Conservation (phyloP, 1,140 invertebrate genomes). For the Dolichoris vasculosae region DNA sequence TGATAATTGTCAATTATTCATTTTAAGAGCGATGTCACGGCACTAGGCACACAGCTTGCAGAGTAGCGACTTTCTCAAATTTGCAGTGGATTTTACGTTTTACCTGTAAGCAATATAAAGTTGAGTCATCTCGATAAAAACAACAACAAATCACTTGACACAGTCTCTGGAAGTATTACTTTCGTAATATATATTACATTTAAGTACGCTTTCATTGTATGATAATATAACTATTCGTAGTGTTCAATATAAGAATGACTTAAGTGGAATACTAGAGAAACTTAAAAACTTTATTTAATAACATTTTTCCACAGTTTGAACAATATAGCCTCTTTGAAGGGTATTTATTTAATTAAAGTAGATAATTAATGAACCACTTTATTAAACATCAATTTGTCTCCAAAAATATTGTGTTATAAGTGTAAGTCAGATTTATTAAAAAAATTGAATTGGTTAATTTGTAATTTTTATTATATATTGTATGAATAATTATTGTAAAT, state of each 20-base stretch:
- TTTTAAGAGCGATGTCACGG: no score
- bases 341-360: no score
- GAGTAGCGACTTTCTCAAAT: background rate
- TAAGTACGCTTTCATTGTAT: background rate
- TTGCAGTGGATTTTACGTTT: background rate
- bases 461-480: no score
- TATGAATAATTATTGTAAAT: no score
- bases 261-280: background rate
- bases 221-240: background rate
- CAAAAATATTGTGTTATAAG: no score
- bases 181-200: background rate
- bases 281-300: no score
- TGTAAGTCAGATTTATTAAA: no score
- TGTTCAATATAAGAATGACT: background rate
- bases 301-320: no score
- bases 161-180: background rate
- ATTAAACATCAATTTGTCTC: no score
- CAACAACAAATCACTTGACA: conserved; percentile 10
- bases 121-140: conserved; percentile 32
- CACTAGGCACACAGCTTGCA: background rate
- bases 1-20: background rate
- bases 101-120: conserved; percentile 12
- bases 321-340: no score
- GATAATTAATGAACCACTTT: no score
- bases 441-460: no score